These are phyloP conservation scores for Bruchidius siliquastri DNA, from an alignment of 2,888 invertebrate species.

Conservation along the genomic window DNA sequence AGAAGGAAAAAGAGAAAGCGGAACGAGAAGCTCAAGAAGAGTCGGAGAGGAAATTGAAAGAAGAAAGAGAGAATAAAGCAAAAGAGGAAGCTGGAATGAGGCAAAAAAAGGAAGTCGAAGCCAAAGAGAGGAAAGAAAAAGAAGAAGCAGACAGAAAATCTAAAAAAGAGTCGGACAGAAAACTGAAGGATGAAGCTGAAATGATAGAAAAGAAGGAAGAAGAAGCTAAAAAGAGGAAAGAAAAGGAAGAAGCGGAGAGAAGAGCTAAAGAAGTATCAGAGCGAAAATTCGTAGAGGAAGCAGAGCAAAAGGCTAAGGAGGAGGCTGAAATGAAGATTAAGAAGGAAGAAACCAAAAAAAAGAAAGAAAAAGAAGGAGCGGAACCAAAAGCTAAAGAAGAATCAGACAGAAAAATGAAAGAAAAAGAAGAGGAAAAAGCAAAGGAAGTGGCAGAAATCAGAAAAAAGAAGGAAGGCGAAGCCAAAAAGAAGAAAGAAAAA, in stretches of 20 bases:
- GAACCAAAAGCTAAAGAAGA: slow-evolving; percentile 11
- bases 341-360: slow-evolving; percentile 8
- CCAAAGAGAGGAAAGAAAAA: slow-evolving; percentile 19
- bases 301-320: slow-evolving; percentile 14
- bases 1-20: slow-evolving; percentile 23
- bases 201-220: slow-evolving; percentile 7
- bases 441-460: slow-evolving; percentile 6
- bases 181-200: slow-evolving; percentile 8
- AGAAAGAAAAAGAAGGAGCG: slow-evolving; percentile 5
- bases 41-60: slow-evolving; percentile 1
- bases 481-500: neutral
- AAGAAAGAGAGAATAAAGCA: slow-evolving; percentile 9
- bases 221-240: slow-evolving; percentile 10
- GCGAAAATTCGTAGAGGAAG: slow-evolving; percentile 6
- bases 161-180: slow-evolving; percentile 4
- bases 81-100: slow-evolving; percentile 12
- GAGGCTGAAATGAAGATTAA: slow-evolving; percentile 14
- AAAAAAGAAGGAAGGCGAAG: slow-evolving; percentile 5
- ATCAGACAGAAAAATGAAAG: slow-evolving; percentile 12
- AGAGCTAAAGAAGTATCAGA: slow-evolving; percentile 6
- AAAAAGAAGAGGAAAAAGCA: slow-evolving; percentile 8
- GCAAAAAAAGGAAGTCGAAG: slow-evolving; percentile 11
- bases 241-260: slow-evolving; percentile 10
- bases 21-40: slow-evolving; percentile 12
- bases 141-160: slow-evolving; percentile 7